These are phyloP conservation scores for Cataglyphis rosenhaueri DNA, from an alignment of 2,888 invertebrate species.

Conservation along the genomic window DNA sequence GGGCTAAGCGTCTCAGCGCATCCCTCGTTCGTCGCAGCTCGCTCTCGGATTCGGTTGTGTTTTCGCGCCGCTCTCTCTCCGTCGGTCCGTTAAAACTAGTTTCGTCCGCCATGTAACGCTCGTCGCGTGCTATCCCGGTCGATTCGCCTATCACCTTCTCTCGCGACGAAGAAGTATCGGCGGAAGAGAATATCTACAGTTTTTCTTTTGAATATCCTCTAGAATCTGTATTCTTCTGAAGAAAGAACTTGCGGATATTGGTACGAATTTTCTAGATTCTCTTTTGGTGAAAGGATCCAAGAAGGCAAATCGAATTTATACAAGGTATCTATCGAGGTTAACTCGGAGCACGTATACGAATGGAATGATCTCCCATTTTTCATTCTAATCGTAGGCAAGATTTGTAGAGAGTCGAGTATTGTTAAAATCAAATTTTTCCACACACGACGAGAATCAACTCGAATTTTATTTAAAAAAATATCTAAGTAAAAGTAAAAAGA, in stretches of 20 bases:
- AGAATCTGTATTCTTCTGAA: neutral
- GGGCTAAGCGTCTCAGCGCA: conserved; percentile 80
- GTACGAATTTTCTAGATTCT: neutral
- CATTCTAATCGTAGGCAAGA: neutral
- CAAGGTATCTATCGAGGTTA: neutral
- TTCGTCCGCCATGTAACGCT: conserved; percentile 46
- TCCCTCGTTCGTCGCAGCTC: conserved; percentile 84
- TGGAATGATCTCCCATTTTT: neutral
- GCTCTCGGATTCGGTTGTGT: conserved; percentile 82
- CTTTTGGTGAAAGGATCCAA: neutral
- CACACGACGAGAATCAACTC: neutral
- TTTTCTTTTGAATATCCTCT: conserved; percentile 19
- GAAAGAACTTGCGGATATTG: neutral
- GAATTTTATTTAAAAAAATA: neutral
- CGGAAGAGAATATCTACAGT: neutral
- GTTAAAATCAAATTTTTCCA: neutral
- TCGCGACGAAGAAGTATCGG: conserved; percentile 28
- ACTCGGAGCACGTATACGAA: neutral
- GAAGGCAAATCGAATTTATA: neutral
- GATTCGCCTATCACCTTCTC: conserved; percentile 9
- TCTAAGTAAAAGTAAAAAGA: neutral
- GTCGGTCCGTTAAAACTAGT: conserved; percentile 31
- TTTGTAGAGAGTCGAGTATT: neutral
- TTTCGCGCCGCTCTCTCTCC: conserved; percentile 61
- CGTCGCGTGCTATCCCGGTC: conserved; percentile 16